Conservation (phyloP, 2,113 vertebrate genomes). For the Micronycteris hirsuta region DNA sequence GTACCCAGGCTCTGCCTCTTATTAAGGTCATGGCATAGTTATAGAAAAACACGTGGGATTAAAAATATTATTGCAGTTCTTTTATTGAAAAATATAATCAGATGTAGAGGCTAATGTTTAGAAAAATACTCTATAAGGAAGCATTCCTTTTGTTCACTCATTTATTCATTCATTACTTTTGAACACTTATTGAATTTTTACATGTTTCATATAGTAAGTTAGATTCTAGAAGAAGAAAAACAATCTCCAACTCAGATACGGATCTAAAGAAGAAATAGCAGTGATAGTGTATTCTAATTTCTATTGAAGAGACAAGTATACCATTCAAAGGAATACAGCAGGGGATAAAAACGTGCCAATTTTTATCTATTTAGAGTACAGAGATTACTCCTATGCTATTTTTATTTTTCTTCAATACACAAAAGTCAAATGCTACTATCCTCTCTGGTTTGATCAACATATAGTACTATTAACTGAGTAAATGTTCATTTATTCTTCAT, state of each 20-base stretch:
- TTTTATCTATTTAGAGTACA: not conserved
- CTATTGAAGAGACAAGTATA: not conserved
- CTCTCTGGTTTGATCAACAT: not conserved
- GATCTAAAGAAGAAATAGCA: not conserved
- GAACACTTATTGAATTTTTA: not conserved
- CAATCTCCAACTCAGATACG: not conserved
- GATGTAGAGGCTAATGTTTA: not conserved
- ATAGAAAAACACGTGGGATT: not conserved
- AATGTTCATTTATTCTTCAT: not conserved
- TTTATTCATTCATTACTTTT: not conserved
- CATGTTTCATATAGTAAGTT: not conserved
- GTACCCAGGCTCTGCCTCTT: not conserved
- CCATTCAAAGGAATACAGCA: not conserved
- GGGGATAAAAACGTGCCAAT: not conserved
- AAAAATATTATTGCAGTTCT: not conserved
- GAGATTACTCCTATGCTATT: not conserved
- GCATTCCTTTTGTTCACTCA: not conserved
- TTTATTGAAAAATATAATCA: not conserved
- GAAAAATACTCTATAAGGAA: not conserved
- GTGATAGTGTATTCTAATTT: not conserved
- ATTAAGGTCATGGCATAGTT: fast-evolving
- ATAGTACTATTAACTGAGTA: not conserved
- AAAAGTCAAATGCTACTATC: not conserved
- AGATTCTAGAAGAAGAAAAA: not conserved
- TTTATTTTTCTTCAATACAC: not conserved